These are phyloP conservation scores for Burhinus bistriatus DNA, from an alignment of 2,113 vertebrate species.

Conservation along the genomic window DNA sequence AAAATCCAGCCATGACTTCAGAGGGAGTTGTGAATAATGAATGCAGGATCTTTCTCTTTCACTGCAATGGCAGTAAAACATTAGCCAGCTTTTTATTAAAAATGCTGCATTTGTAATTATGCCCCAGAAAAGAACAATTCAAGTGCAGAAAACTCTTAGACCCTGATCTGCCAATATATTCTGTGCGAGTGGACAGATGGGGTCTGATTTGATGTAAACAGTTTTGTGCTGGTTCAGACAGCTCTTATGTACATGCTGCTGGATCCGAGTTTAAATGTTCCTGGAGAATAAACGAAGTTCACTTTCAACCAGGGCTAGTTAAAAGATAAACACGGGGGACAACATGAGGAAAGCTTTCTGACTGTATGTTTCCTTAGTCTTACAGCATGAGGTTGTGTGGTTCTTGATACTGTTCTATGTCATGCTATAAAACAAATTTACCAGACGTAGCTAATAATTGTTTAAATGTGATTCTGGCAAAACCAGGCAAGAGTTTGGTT, in stretches of 20 bases:
- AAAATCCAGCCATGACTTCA: slow-evolving; percentile 15
- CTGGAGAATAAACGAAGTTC: background rate
- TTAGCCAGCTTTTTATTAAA: background rate
- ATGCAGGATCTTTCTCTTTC: slow-evolving; percentile 1
- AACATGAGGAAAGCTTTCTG: background rate
- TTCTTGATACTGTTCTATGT: background rate
- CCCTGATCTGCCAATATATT: accelerated
- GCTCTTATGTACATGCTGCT: background rate
- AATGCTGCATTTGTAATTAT: background rate
- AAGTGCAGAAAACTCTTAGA: background rate
- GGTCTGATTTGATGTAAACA: background rate
- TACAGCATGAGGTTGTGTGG: background rate
- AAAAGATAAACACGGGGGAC: accelerated
- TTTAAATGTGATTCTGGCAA: background rate
- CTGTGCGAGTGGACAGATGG: background rate
- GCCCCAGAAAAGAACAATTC: background rate
- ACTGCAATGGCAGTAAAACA: background rate
- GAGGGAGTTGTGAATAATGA: slow-evolving; percentile 31
- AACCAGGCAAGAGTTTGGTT: background rate
- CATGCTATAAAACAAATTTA: background rate
- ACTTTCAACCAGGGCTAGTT: background rate
- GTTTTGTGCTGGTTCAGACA: background rate
- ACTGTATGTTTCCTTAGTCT: accelerated
- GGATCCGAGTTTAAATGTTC: background rate
- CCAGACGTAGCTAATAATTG: background rate